phyloP scores from a whole-genome alignment of 2,888 invertebrate species.

The Petrophora chlorosata region DNA sequence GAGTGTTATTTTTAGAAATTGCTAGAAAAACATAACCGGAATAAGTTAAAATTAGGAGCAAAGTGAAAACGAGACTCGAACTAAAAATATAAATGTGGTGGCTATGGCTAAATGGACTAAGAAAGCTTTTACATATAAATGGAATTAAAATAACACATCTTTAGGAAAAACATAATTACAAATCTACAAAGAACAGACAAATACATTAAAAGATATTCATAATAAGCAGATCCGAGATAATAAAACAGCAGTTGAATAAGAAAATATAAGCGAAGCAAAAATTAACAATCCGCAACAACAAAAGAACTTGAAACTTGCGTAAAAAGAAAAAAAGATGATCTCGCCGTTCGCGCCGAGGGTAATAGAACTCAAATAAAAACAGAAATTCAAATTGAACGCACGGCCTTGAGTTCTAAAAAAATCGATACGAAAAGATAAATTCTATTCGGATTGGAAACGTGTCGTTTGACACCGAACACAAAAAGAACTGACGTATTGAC shows the following conservation, averaged over 20 bases:
- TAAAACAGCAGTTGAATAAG: not conserved
- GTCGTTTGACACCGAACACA: slow-evolving; percentile 34
- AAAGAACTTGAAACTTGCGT: slow-evolving; percentile 22
- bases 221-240: no score
- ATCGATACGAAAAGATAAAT: slow-evolving; percentile 40
- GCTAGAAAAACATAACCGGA: no score
- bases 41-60: no score
- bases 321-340: slow-evolving; percentile 26
- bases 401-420: slow-evolving; percentile 33
- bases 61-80: no score
- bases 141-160: no score
- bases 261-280: not conserved
- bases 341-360: slow-evolving; percentile 16
- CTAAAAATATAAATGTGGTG: no score
- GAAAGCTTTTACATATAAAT: no score
- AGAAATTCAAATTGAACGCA: slow-evolving; percentile 26
- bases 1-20: slow-evolving; percentile 15
- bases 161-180: no score
- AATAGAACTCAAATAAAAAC: slow-evolving; percentile 33
- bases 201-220: no score
- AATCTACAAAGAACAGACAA: no score
- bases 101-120: no score
- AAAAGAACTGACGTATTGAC: slow-evolving; percentile 45
- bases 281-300: slow-evolving; percentile 13
- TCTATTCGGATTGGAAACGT: slow-evolving; percentile 43